Conservation (phyloP, 1,140 invertebrate genomes). For the Eumaeus atala region DNA sequence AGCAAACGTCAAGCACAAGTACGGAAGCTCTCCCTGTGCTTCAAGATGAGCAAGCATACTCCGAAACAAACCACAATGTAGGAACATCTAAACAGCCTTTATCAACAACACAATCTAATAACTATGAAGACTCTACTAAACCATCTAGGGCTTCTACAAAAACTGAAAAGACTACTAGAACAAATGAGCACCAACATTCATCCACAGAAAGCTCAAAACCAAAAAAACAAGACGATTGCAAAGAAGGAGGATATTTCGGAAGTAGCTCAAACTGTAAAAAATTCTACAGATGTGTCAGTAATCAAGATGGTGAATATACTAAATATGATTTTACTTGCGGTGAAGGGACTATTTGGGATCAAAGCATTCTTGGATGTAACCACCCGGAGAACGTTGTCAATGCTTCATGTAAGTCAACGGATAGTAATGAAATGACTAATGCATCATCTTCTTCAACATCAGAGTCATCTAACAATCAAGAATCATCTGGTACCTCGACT, state of each 20-base stretch:
- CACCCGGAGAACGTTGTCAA: constrained; percentile 56
- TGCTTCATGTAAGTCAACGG: constrained; percentile 40
- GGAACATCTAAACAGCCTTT: constrained; percentile 21
- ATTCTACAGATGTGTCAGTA: constrained; percentile 83
- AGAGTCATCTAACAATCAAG: not conserved
- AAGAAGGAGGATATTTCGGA: constrained; percentile 78
- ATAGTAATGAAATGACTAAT: constrained; percentile 9
- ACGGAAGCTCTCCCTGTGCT: constrained; percentile 21
- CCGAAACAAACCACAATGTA: constrained; percentile 1
- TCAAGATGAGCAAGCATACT: constrained; percentile 27
- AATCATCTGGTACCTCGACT: not conserved
- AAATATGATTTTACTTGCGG: constrained; percentile 78
- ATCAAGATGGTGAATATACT: constrained; percentile 75
- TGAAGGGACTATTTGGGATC: constrained; percentile 78
- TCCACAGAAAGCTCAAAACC: constrained; percentile 30
- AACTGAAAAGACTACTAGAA: constrained; percentile 18
- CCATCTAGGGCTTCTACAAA: not conserved
- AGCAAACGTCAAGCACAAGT: constrained; percentile 15
- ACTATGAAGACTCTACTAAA: constrained; percentile 2
- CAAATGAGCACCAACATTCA: constrained; percentile 21
- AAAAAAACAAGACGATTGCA: constrained; percentile 36
- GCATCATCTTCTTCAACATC: constrained; percentile 15
- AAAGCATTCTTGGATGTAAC: constrained; percentile 72
- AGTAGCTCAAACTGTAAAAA: constrained; percentile 79
- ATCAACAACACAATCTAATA: constrained; percentile 13